Evolutionary conservation across 2,797 vertebrate genomes (phyloP).

Genomic region (Rhadinocentrus ornatus): DNA sequence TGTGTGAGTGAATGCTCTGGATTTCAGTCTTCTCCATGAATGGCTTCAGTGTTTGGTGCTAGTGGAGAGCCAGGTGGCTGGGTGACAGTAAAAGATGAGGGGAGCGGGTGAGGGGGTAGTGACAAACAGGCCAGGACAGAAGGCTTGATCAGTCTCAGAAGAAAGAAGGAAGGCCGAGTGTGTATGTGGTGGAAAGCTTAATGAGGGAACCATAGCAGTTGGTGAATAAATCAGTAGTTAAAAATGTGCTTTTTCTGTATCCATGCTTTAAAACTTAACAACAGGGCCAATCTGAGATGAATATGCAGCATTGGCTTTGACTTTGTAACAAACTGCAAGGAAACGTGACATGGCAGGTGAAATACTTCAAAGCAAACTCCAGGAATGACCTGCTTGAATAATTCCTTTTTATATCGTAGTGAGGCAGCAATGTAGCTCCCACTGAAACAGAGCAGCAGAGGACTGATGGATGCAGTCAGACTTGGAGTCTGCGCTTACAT

Average conservation of each 20-base stretch:
- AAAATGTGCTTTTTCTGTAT: constrained; percentile 50
- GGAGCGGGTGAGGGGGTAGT: constrained; percentile 34
- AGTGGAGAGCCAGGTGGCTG: constrained; percentile 79
- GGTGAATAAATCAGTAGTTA: constrained; percentile 57
- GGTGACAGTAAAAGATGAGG: constrained; percentile 72
- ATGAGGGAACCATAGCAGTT: constrained; percentile 61
- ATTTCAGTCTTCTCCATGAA: constrained; percentile 71
- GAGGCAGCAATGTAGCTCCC: constrained; percentile 15
- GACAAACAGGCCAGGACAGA: constrained; percentile 63
- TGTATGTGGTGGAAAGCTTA: constrained; percentile 55
- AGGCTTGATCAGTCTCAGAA: constrained; percentile 69
- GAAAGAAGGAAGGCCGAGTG: constrained; percentile 55
- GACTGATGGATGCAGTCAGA: constrained; percentile 46
- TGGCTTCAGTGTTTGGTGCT: constrained; percentile 72
- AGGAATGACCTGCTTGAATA: constrained; percentile 46
- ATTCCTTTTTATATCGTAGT: constrained; percentile 53
- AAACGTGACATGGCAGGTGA: constrained; percentile 21
- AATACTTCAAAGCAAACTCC: constrained; percentile 36
- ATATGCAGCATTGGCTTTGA: constrained; percentile 15
- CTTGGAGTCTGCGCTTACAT: constrained; percentile 29
- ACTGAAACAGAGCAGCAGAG: constrained; percentile 24
- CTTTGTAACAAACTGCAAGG: constrained; percentile 7
- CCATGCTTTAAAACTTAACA: constrained; percentile 2
- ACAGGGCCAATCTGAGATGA: constrained; percentile 21
- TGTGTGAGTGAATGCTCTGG: constrained; percentile 71